A percentile compares a stretch with the other conserved stretches of the same genome.
Conservation (phyloP, 2,797 vertebrate species). For the Propithecus deckenii region DNA sequence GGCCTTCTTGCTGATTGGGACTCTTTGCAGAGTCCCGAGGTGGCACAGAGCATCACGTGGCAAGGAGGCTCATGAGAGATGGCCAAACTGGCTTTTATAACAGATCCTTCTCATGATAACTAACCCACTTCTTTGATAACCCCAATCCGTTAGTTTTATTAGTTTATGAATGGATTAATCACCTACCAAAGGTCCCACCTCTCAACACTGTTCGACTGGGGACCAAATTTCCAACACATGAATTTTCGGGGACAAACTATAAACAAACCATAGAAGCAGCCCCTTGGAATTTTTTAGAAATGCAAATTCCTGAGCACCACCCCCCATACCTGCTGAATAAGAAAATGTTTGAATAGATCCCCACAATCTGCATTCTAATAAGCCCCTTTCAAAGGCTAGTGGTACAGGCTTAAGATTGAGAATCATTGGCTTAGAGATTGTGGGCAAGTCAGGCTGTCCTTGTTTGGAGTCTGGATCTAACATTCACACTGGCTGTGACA, state of each 20-base stretch:
- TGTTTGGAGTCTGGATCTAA: neutral
- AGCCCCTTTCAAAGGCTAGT: neutral
- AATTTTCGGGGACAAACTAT: neutral
- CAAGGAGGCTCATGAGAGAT: neutral
- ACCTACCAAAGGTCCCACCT: neutral
- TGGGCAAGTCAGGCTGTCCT: neutral
- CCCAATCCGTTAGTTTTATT: neutral
- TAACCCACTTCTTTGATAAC: neutral
- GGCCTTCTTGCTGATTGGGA: neutral
- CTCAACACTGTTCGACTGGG: neutral
- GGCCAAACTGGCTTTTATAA: neutral
- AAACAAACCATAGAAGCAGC: neutral
- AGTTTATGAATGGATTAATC: neutral
- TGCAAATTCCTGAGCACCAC: neutral
- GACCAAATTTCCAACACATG: neutral
- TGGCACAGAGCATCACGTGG: neutral
- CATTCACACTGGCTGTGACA: neutral
- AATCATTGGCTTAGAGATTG: neutral
- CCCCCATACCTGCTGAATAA: neutral
- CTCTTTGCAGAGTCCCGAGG: neutral
- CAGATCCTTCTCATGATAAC: neutral
- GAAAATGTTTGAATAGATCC: neutral
- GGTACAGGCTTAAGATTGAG: neutral
- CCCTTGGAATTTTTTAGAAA: neutral
- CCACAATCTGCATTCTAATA: neutral